Evolutionary conservation across 2,888 invertebrate genomes (phyloP), one percentile per base, ranked within the genome.

Genomic region (Cordylochernes scorpioides): DNA sequence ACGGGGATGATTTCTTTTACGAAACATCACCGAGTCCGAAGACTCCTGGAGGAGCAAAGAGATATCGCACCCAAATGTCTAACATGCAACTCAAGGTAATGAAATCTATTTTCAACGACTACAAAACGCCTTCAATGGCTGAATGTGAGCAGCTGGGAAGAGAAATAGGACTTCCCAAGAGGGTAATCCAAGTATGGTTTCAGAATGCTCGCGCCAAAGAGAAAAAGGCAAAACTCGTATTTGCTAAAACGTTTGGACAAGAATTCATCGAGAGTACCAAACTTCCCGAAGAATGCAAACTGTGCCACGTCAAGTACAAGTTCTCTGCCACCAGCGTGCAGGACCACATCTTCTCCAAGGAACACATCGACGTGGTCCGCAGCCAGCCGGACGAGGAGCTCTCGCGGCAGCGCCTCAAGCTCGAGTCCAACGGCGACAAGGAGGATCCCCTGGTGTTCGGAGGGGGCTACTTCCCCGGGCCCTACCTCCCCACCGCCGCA

Each of bases 191-290:
- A 52, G 63, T 84, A 48, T 84, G 82, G 82, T 97, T 94, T 58
- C 94, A 97, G 63, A 97, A 97, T 55, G 88, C 91, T 24, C 65
- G 94, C 45, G 94, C 94, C 46, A 94, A 97, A 63, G 91, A 84
- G 52, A 82, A 86, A 63, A 86, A 86, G 53, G 67, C 70, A 43
- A 69, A 74, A 42, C 54, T 73, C 36, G 42, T 41, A 16, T 40
- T 41, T 25, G 39, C 38, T 16, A 40, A 35, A 17, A 29, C 34
- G 15, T 30, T 29, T 10, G 35, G 33, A 60, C 41, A 31, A 32
- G 39, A 35, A 39, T n/a, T n/a, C n/a, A 48, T 40, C 41, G 46
- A 45, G 30, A 35, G 35, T 22, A 17, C 28, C 3, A 41, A 42
- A 31, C 45, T 61, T 27, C 63, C 65, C 13, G 65, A 71, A 43